phyloP scores from a whole-genome alignment of 2,797 vertebrate species.

The Limnodromus scolopaceus region DNA sequence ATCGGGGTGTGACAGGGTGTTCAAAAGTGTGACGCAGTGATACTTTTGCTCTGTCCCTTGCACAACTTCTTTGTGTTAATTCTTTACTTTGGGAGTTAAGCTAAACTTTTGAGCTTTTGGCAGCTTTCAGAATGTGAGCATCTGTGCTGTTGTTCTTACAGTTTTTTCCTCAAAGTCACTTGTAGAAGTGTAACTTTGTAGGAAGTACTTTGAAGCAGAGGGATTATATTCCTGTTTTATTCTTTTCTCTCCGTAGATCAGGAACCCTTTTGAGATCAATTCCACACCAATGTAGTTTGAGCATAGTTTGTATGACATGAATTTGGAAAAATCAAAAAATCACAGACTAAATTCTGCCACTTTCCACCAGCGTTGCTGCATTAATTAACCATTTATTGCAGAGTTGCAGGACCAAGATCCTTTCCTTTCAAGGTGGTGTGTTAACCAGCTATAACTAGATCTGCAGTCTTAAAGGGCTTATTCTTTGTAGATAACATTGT shows the following conservation, averaged over 20 bases:
- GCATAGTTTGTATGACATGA: not conserved
- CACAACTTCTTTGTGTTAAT: not conserved
- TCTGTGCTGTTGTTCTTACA: not conserved
- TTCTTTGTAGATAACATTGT: not conserved
- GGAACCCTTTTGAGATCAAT: not conserved
- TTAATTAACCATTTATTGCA: not conserved
- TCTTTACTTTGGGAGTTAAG: not conserved
- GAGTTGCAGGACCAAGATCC: not conserved
- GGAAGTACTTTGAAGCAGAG: not conserved
- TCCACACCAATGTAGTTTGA: not conserved
- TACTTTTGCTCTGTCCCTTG: not conserved
- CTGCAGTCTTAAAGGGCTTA: not conserved
- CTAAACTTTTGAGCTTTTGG: not conserved
- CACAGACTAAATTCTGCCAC: not conserved
- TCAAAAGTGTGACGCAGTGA: not conserved
- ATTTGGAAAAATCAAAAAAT: not conserved
- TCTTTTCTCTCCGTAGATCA: not conserved
- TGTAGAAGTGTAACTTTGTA: not conserved
- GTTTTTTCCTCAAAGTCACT: not conserved
- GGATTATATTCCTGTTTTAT: not conserved
- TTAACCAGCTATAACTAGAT: not conserved
- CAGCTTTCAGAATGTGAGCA: not conserved
- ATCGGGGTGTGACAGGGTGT: not conserved
- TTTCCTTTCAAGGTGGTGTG: not conserved
- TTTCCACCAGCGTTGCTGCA: not conserved